phyloP scores from a whole-genome alignment of 1,140 invertebrate genomes.

The Penaeus japonicus region DNA sequence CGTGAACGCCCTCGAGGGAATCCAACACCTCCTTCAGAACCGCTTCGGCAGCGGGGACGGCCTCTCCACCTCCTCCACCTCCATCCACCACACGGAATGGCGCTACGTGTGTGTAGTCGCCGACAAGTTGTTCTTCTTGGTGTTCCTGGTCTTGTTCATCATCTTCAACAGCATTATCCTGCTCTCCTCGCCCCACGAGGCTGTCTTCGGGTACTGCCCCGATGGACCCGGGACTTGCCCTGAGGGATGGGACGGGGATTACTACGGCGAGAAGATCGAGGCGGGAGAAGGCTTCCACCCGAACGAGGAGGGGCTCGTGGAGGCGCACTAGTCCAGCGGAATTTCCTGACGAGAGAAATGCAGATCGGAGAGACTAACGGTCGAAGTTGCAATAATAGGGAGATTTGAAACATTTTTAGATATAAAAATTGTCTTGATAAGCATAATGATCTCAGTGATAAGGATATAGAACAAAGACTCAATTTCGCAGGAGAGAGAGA shows the following conservation, averaged over 20 bases:
- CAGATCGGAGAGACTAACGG: too few species aligned
- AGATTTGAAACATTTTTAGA: too few species aligned
- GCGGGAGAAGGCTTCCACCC: not conserved
- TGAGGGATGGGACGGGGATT: not conserved
- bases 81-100: not conserved
- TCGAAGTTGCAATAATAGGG: too few species aligned
- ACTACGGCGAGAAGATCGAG: not conserved
- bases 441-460: too few species aligned
- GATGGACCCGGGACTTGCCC: constrained; percentile 24
- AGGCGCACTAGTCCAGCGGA: too few species aligned
- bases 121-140: constrained; percentile 2
- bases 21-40: not conserved
- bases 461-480: too few species aligned
- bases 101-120: not conserved
- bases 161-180: constrained; percentile 23
- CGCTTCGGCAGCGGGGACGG: too few species aligned
- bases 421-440: too few species aligned
- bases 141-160: not conserved
- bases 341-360: too few species aligned
- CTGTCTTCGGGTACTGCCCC: constrained; percentile 31
- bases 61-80: not conserved
- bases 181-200: constrained; percentile 6
- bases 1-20: not conserved
- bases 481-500: too few species aligned
- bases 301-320: too few species aligned